Evolutionary conservation across 2,113 vertebrate genomes (phyloP), one percentile per base, ranked within the genome.

Genomic region (Leptobrachium leishanense): DNA sequence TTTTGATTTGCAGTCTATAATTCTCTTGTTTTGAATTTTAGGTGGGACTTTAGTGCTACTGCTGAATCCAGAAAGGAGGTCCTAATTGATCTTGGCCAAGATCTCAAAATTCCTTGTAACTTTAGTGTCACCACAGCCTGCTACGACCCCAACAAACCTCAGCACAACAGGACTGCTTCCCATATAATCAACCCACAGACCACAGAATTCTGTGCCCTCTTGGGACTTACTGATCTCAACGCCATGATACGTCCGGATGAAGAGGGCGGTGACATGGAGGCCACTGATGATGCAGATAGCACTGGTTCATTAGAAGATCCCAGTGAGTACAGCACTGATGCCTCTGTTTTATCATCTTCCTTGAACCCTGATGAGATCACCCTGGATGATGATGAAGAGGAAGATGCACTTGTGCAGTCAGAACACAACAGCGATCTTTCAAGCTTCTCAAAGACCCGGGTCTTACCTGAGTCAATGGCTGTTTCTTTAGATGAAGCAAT

Each of bases 351-450:
- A 70, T 96, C 94, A 1, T 90, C 84, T 2, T 98, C 95, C 12
- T 84, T 93, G 72, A 99, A 99, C 82, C 98, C 98, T 0, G 98
- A 99, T 64, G 97, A 99, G 87, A 99, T 99, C 78, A 90, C 94
- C 67, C 89, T 99, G 74, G 97, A 98, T 75, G 96, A 98, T 0
- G 94, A 95, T 13, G 90, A 89, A 64, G 94, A 92, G 0, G 94
- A 93, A 0, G 94, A 93, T n/a, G 94, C 91, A 1, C 87, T 84
- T 46, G 76, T 78, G 0, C 82, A 87, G 12, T 87, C 93, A 2
- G 83, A 94, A 85, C 0, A 68, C 83, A 82, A 92, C 84, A 81
- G 90, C 79, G 89, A 91, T 5, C 82, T 87, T 6, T 91, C 94
- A 2, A 88, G 81, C 50, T 88, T 91, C 64, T 92, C 90, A 4